A percentile compares a stretch with the other conserved stretches of the same genome.
phyloP scores from a whole-genome alignment of 1,140 invertebrate species.

The Drosophila pandora region DNA sequence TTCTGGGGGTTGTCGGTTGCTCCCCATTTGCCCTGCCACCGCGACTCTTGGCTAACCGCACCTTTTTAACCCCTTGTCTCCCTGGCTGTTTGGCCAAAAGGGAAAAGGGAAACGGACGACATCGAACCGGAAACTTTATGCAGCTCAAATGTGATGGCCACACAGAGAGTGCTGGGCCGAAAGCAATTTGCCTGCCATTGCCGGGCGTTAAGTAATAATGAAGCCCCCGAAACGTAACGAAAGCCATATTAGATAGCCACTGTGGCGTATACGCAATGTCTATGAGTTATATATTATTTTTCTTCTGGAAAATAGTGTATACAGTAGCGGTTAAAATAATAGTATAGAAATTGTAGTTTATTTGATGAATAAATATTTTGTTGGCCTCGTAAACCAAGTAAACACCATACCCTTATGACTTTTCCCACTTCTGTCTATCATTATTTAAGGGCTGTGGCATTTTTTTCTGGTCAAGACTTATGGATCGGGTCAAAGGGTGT shows the following conservation, averaged over 20 bases:
- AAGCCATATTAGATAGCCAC: constrained; percentile 54
- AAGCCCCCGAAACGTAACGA: constrained; percentile 58
- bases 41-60: constrained; percentile 73
- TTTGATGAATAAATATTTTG: background rate
- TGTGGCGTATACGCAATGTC: constrained; percentile 71
- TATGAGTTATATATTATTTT: constrained; percentile 14
- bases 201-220: constrained; percentile 77
- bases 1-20: constrained; percentile 8
- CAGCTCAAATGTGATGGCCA: constrained; percentile 65
- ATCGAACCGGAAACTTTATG: constrained; percentile 65
- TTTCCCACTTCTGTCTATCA: background rate
- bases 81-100: constrained; percentile 52
- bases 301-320: too few relatives aligned
- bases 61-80: constrained; percentile 76
- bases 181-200: constrained; percentile 79
- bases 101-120: constrained; percentile 4
- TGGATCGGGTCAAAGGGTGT: constrained; percentile 54
- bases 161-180: constrained; percentile 49
- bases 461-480: constrained; percentile 32
- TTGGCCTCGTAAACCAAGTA: background rate
- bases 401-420: background rate
- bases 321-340: constrained; percentile 4
- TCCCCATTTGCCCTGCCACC: constrained; percentile 12
- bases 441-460: background rate
- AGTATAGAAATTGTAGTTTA: background rate